Evolutionary conservation across 1,140 invertebrate genomes (phyloP).

Genomic region (Sarcophaga peregrina): DNA sequence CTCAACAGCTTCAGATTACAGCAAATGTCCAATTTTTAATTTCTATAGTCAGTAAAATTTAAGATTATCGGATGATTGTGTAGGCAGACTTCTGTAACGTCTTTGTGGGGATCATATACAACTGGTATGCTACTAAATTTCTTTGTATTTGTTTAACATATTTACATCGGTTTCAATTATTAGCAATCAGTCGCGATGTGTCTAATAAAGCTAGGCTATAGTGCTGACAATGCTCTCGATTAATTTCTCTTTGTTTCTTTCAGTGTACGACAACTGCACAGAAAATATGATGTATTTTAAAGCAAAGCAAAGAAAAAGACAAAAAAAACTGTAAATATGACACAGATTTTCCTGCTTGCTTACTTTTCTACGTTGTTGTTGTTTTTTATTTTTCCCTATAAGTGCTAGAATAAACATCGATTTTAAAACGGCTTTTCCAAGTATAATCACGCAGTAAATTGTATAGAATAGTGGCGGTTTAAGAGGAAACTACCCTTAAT

Average conservation of each 20-base stretch:
- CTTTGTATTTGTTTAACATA: too few species aligned
- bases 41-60: too few species aligned
- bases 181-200: too few species aligned
- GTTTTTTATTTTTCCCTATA: conserved; percentile 20
- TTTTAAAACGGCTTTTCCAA: conserved; percentile 32
- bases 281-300: conserved; percentile 20
- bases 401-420: conserved; percentile 37
- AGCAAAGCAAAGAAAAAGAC: neutral
- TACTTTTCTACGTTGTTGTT: neutral
- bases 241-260: neutral
- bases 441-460: conserved; percentile 23
- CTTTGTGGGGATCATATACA: too few species aligned
- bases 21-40: too few species aligned
- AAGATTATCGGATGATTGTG: too few species aligned
- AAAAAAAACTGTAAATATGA: conserved; percentile 11
- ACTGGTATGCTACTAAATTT: too few species aligned
- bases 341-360: conserved; percentile 26
- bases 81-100: too few species aligned
- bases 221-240: too few species aligned
- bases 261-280: neutral
- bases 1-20: too few species aligned
- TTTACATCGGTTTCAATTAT: too few species aligned
- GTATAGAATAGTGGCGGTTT: neutral
- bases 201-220: too few species aligned
- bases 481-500: conserved; percentile 15